Evolutionary conservation across 2,888 invertebrate genomes (phyloP).

Genomic region (Phlogophora meticulosa): DNA sequence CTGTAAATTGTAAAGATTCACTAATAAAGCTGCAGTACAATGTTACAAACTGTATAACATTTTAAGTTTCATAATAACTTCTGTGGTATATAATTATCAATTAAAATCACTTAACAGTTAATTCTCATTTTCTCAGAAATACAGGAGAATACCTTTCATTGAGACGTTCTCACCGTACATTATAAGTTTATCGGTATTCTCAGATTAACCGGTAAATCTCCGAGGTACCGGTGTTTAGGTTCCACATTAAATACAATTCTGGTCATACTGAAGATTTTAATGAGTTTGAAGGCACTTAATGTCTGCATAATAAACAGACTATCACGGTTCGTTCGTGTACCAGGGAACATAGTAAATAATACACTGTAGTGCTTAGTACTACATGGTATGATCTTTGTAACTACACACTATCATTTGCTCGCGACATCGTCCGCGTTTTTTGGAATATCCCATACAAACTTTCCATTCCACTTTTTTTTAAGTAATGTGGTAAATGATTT

Average conservation of each 20-base stretch:
- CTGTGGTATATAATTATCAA: not conserved
- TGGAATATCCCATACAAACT: not conserved
- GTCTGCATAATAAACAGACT: conserved; percentile 51
- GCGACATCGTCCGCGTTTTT: not conserved
- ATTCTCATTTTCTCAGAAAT: not conserved
- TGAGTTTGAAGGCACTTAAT: conserved; percentile 52
- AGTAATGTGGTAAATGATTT: no score
- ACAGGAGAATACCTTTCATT: not conserved
- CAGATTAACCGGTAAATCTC: conserved; percentile 38
- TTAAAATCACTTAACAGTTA: not conserved
- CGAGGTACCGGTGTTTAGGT: conserved; percentile 36
- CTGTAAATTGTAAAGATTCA: conserved; percentile 27
- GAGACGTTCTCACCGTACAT: conserved; percentile 23
- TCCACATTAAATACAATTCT: conserved; percentile 48
- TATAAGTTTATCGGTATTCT: conserved; percentile 25
- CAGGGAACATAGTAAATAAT: conserved; percentile 40
- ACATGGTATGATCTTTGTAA: conserved; percentile 14
- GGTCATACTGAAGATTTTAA: conserved; percentile 49
- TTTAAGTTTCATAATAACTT: not conserved
- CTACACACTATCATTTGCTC: not conserved
- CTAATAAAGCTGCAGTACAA: conserved; percentile 10
- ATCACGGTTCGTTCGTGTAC: conserved; percentile 27
- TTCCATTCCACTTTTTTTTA: no score
- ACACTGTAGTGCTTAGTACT: conserved; percentile 12
- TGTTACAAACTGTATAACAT: conserved; percentile 6